Percentiles rank a stretch among this genome's conserved stretches.
phyloP scores from a whole-genome alignment of 1,140 invertebrate species.

The Branchinecta lindahli region DNA sequence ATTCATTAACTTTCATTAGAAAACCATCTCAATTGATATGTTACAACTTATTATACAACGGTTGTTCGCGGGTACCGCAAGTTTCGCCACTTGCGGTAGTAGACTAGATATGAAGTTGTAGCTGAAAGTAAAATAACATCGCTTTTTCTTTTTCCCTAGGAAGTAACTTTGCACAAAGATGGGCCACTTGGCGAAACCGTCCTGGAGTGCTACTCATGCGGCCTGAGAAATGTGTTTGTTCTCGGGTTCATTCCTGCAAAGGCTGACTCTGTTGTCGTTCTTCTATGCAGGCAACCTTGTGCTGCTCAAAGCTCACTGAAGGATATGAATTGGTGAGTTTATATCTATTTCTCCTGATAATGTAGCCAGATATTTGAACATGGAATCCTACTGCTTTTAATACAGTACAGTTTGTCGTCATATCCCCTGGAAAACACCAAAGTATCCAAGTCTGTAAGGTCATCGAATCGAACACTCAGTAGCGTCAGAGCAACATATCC shows the following conservation, averaged over 20 bases:
- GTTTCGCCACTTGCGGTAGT: too few species aligned
- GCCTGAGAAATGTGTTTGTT: conserved; percentile 91
- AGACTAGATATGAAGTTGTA: too few species aligned
- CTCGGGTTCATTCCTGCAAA: conserved; percentile 98
- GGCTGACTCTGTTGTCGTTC: conserved; percentile 95
- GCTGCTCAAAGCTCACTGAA: conserved; percentile 88
- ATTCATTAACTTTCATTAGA: too few species aligned
- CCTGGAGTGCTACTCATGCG: conserved; percentile 97
- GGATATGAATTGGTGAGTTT: conserved; percentile 84
- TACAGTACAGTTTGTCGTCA: too few species aligned
- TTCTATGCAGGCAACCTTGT: conserved; percentile 93
- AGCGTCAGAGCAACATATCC: too few species aligned
- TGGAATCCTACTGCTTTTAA: too few species aligned
- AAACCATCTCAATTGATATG: too few species aligned
- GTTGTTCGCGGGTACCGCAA: too few species aligned
- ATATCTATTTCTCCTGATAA: neutral
- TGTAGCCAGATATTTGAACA: neutral
- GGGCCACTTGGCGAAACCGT: conserved; percentile 94
- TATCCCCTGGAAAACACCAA: conserved; percentile 17
- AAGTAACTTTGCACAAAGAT: conserved; percentile 94
- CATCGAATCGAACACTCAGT: too few species aligned
- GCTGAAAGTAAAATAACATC: too few species aligned
- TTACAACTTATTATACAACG: too few species aligned
- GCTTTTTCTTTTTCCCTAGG: conserved; percentile 31
- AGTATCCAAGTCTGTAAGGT: too few species aligned